Conservation (phyloP, 2,797 vertebrate species). For the Delichon dasypus region DNA sequence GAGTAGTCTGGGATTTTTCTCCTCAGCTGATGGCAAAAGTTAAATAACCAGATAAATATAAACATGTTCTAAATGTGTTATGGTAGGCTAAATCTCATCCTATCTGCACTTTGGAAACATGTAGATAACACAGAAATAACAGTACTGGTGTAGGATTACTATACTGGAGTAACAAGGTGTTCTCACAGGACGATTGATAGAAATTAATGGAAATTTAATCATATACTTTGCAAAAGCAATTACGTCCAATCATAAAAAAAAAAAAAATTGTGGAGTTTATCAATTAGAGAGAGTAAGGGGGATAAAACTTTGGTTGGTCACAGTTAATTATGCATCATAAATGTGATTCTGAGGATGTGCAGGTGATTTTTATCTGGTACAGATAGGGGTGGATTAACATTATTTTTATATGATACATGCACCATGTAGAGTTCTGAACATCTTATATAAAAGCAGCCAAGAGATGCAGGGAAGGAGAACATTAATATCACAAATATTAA, state of each 20-base stretch:
- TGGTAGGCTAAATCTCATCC: not conserved
- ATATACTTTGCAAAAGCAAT: not conserved
- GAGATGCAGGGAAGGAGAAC: not conserved
- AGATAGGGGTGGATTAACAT: not conserved
- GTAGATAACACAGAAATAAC: not conserved
- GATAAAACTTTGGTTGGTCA: not conserved
- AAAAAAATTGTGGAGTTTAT: not conserved
- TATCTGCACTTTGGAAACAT: not conserved
- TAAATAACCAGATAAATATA: not conserved
- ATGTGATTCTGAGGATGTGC: not conserved
- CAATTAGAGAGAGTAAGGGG: not conserved
- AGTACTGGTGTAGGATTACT: not conserved
- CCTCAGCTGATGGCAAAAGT: not conserved
- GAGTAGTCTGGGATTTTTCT: accelerated
- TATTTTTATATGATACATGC: not conserved
- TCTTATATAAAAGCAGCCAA: not conserved
- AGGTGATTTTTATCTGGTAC: not conserved
- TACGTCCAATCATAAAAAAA: not conserved
- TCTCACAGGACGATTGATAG: not conserved
- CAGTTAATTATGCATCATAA: not conserved
- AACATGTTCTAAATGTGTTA: not conserved
- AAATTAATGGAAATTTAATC: not conserved
- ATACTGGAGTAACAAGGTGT: not conserved
- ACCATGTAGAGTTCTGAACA: not conserved
- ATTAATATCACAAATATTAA: not conserved